Evolutionary conservation across 2,113 vertebrate genomes (phyloP), one percentile per base, ranked within the genome.

Genomic region (Collichthys lucidus): DNA sequence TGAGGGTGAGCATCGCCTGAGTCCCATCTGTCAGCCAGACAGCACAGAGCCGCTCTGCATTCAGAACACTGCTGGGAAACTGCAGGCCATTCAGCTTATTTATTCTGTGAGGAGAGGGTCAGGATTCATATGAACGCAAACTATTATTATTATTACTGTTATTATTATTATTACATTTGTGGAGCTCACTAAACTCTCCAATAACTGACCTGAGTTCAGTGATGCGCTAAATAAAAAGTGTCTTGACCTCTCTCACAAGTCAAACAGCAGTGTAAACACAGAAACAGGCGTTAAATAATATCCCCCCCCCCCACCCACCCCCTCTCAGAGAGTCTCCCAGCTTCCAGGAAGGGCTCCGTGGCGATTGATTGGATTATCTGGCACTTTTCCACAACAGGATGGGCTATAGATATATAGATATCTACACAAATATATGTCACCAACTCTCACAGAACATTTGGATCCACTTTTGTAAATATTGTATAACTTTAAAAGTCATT

Each of bases 391-490:
- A 88, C 66, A 80, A 65, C 75, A 88, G 70, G 85, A 92, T 84
- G 90, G 85, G 82, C 81, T 87, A 78, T 69, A 83, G 60, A 77
- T 80, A 76, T 46, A 86, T 1, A 73, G n/a, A 81, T 84, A 73
- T 84, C 53, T 57, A 89, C 73, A 79, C 8, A 87, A 76, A 74
- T 84, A 80, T 81, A 86, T 70, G 89, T 79, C 84, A 89, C 77
- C 88, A 83, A 76, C 88, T 92, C 84, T 90, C 89, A 73, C 91
- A 89, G 73, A 87, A 80, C 76, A 87, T 91, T 91, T 85, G 75
- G 88, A 92, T 91, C 74, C 87, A 85, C 86, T 92, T 92, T 92
- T 95, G 94, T 95, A 96, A 94, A 96, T 95, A 95, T 88, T 94
- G 94, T 94, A 94, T 91, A 94, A 93, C 93, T 94, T 93, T 89